These are phyloP conservation scores for Leptinotarsa juncta DNA, from an alignment of 2,888 invertebrate species.

Conservation along the genomic window DNA sequence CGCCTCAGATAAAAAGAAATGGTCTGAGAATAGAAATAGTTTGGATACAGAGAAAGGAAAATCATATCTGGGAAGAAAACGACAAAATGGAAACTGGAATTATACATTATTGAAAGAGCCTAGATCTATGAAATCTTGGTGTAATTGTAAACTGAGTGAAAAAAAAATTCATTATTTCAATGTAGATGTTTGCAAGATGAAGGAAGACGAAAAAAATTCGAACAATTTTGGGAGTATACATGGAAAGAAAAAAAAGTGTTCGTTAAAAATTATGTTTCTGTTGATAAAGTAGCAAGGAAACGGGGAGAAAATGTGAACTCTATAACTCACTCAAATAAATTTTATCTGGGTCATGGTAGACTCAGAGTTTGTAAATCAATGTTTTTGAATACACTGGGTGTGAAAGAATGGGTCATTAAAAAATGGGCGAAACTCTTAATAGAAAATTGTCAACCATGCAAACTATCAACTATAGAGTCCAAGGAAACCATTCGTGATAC, in stretches of 20 bases:
- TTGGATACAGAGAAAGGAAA: slow-evolving; percentile 28
- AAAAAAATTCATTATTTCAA: too few species aligned
- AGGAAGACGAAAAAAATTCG: too few species aligned
- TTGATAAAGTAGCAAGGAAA: slow-evolving; percentile 18
- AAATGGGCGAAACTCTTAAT: not conserved
- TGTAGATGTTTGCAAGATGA: too few species aligned
- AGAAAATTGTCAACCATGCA: not conserved
- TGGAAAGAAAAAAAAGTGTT: slow-evolving; percentile 23
- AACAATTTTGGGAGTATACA: not conserved
- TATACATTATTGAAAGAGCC: slow-evolving; percentile 23
- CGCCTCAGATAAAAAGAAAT: slow-evolving; percentile 10
- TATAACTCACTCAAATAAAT: slow-evolving; percentile 16
- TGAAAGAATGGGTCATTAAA: not conserved
- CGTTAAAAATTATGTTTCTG: slow-evolving; percentile 21
- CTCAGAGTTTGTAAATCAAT: too few species aligned
- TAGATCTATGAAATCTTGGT: slow-evolving; percentile 14
- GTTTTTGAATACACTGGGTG: too few species aligned
- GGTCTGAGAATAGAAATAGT: slow-evolving; percentile 24
- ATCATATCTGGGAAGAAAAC: slow-evolving; percentile 18
- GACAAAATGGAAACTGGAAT: slow-evolving; percentile 23
- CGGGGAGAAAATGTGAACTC: slow-evolving; percentile 18
- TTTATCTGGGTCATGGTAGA: slow-evolving; percentile 8
- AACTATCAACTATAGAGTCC: not conserved
- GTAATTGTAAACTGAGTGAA: not conserved
- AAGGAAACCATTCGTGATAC: too few species aligned